Evolutionary conservation across 2,888 invertebrate species (phyloP).

Genomic region (Oegoconia quadripuncta): DNA sequence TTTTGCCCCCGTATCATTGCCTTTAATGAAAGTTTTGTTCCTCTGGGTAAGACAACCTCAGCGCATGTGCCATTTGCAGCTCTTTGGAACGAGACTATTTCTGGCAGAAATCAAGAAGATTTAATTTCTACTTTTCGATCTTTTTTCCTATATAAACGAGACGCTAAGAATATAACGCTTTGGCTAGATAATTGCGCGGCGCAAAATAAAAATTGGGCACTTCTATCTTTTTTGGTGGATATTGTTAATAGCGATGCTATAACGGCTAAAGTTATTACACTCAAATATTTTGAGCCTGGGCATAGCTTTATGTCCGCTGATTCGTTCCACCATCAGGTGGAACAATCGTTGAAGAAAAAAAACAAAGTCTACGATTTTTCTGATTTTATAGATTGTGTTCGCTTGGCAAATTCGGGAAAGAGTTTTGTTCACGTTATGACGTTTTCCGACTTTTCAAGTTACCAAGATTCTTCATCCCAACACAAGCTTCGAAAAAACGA

Average conservation of each 20-base stretch:
- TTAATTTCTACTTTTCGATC: slow-evolving; percentile 11
- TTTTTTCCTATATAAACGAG: slow-evolving; percentile 13
- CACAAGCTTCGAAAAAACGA: slow-evolving; percentile 8
- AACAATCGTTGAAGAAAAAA: slow-evolving; percentile 13
- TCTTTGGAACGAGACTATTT: slow-evolving; percentile 16
- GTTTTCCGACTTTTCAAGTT: slow-evolving; percentile 9
- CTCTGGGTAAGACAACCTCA: too few relatives aligned
- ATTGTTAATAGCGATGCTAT: slow-evolving; percentile 7
- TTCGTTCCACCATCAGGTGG: slow-evolving; percentile 12
- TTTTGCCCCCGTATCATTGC: not conserved
- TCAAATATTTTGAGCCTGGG: slow-evolving; percentile 11
- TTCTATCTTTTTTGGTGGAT: slow-evolving; percentile 7
- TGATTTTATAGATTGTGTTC: slow-evolving; percentile 11
- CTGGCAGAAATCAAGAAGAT: slow-evolving; percentile 15
- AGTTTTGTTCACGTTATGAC: slow-evolving; percentile 10
- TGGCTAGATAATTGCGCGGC: slow-evolving; percentile 13
- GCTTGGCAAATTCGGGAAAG: slow-evolving; percentile 8
- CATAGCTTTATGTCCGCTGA: slow-evolving; percentile 12
- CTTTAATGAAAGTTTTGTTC: slow-evolving; percentile 1
- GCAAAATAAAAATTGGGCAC: too few relatives aligned
- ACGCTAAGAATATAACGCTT: slow-evolving; percentile 3
- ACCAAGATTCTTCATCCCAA: slow-evolving; percentile 6
- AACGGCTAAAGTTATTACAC: slow-evolving; percentile 5
- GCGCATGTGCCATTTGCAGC: slow-evolving; percentile 17
- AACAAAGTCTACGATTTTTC: slow-evolving; percentile 14